These are phyloP conservation scores for Narcine bancroftii DNA, from an alignment of 2,113 vertebrate genomes.

Conservation along the genomic window DNA sequence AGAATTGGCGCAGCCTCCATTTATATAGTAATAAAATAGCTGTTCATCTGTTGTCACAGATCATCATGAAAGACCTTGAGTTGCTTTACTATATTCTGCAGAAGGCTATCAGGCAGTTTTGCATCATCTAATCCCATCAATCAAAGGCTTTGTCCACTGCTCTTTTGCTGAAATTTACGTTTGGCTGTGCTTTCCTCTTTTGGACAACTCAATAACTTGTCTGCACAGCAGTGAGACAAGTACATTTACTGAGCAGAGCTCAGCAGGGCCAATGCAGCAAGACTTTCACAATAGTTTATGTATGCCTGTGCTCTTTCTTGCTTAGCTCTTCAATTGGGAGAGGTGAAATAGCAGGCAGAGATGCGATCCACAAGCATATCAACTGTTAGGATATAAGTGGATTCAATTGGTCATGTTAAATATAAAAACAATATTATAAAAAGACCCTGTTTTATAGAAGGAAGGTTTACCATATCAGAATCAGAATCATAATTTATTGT, in stretches of 20 bases:
- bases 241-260: slow-evolving; percentile 55
- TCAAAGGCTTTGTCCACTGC: slow-evolving; percentile 58
- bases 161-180: slow-evolving; percentile 62
- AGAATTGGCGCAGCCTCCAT: slow-evolving; percentile 49
- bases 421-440: neutral
- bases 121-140: slow-evolving; percentile 66
- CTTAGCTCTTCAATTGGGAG: neutral
- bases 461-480: neutral
- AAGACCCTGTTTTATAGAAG: neutral
- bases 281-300: neutral
- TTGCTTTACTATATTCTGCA: slow-evolving; percentile 61
- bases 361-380: neutral
- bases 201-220: slow-evolving; percentile 73
- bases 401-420: neutral
- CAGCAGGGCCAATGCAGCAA: slow-evolving; percentile 44
- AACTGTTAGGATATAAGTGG: neutral
- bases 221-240: slow-evolving; percentile 65
- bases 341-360: neutral
- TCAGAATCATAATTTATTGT: no score
- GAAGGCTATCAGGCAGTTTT: slow-evolving; percentile 61
- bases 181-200: slow-evolving; percentile 60
- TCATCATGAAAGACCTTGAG: slow-evolving; percentile 61
- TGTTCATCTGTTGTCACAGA: slow-evolving; percentile 66
- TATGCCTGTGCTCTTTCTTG: neutral
- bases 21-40: slow-evolving; percentile 60